A percentile compares a stretch with the other conserved stretches of the same genome.
Conservation (phyloP, 2,888 invertebrate genomes). For the Megalurothrips usitatus region DNA sequence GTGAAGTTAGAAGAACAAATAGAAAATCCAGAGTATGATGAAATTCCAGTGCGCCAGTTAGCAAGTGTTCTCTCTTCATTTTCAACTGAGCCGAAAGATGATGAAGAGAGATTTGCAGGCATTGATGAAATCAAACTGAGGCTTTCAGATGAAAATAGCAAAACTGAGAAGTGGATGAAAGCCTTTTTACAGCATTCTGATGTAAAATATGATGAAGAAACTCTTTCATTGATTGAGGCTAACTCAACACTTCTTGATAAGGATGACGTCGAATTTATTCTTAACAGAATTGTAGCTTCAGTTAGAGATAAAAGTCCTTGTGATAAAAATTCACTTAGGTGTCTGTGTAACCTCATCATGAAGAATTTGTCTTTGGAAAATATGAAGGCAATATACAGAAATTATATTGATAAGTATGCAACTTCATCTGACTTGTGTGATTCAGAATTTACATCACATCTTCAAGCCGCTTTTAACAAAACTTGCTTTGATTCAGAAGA, state of each 20-base stretch:
- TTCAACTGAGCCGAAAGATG: too few species aligned
- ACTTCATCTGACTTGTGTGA: neutral
- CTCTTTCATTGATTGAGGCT: neutral
- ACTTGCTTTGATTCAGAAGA: neutral
- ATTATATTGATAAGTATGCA: neutral
- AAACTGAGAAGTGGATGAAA: neutral
- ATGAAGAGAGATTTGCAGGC: neutral
- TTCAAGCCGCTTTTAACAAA: neutral
- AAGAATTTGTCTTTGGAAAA: neutral
- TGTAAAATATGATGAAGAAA: neutral
- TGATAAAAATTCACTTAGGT: neutral
- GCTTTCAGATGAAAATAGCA: neutral
- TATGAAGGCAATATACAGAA: neutral
- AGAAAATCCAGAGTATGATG: too few species aligned
- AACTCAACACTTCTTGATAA: neutral
- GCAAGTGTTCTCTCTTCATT: too few species aligned
- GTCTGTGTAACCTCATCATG: neutral
- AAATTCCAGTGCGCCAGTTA: too few species aligned
- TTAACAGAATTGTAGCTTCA: neutral
- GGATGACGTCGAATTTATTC: neutral
- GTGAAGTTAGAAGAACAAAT: too few species aligned
- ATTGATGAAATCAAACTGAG: neutral
- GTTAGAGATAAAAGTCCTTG: neutral
- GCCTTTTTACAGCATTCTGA: neutral
- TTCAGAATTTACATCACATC: neutral